Percentiles rank a stretch among this genome's conserved stretches.
Conservation (phyloP, 64 coral and sea anemone genomes). For the Acropora yongei region DNA sequence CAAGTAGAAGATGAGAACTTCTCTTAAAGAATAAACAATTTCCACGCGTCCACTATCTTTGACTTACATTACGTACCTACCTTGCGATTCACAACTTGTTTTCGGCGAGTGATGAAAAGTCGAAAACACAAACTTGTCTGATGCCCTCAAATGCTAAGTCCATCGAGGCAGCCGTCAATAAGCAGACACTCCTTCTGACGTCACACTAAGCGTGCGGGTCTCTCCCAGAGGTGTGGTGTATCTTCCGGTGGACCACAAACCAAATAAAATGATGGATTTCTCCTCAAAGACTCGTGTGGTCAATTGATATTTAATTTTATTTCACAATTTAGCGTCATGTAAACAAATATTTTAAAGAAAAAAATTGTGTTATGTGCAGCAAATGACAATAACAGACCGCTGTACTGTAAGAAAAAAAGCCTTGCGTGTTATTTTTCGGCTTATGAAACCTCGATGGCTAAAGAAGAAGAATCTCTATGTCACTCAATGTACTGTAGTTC, state of each 20-base stretch:
- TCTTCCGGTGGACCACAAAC: neutral
- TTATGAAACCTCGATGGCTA: too few species aligned
- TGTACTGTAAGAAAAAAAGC: too few species aligned
- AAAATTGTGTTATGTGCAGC: too few species aligned
- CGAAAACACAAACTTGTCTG: neutral
- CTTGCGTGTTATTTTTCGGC: too few species aligned
- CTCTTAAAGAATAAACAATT: neutral
- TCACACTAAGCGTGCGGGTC: neutral
- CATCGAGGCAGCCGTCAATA: slow-evolving; percentile 3
- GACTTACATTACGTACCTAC: neutral
- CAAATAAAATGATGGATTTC: neutral
- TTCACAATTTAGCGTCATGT: too few species aligned
- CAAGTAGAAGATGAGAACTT: neutral
- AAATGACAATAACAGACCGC: too few species aligned
- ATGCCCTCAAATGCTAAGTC: neutral
- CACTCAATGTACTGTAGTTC: too few species aligned
- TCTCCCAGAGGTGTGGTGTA: neutral
- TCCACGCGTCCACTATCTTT: neutral
- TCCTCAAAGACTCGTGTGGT: neutral
- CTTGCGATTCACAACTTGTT: neutral
- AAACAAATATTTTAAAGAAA: too few species aligned
- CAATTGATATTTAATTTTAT: too few species aligned
- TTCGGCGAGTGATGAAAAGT: neutral
- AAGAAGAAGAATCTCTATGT: too few species aligned
- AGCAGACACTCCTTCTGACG: neutral